Evolutionary conservation across 2,888 invertebrate genomes (phyloP).

Genomic region (Malthinus flaveolus): DNA sequence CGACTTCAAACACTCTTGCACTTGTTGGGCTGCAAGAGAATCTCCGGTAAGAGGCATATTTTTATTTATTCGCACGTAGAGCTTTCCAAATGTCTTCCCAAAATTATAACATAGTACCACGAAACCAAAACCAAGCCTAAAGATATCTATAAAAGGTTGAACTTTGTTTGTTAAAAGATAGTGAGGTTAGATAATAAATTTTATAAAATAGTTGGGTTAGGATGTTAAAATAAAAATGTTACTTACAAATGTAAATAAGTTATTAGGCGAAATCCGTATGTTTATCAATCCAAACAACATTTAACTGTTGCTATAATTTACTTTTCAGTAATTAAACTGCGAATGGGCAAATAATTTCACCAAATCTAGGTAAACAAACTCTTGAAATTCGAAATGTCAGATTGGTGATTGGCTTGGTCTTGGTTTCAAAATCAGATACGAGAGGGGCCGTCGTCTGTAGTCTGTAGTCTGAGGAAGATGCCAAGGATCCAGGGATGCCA

Average conservation of each 20-base stretch:
- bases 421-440: no score
- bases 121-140: conserved; percentile 51
- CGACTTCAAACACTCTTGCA: conserved; percentile 78
- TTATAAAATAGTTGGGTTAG: not conserved
- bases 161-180: not conserved
- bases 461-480: no score
- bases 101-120: conserved; percentile 60
- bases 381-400: no score
- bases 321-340: no score
- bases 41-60: conserved; percentile 78
- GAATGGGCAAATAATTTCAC: no score
- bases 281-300: conserved; percentile 22
- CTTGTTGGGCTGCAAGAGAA: conserved; percentile 66
- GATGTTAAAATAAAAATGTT: not conserved
- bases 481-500: no score
- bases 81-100: conserved; percentile 47
- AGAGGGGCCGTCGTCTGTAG: no score
- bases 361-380: no score
- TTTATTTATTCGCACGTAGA: conserved; percentile 31
- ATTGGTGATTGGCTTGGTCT: no score
- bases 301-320: not conserved
- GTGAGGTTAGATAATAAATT: conserved; percentile 9
- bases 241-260: conserved; percentile 41
- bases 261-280: conserved; percentile 29
- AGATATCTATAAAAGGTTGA: conserved; percentile 18